Evolutionary conservation across 2,113 vertebrate genomes (phyloP).

Genomic region (Chionomys nivalis): DNA sequence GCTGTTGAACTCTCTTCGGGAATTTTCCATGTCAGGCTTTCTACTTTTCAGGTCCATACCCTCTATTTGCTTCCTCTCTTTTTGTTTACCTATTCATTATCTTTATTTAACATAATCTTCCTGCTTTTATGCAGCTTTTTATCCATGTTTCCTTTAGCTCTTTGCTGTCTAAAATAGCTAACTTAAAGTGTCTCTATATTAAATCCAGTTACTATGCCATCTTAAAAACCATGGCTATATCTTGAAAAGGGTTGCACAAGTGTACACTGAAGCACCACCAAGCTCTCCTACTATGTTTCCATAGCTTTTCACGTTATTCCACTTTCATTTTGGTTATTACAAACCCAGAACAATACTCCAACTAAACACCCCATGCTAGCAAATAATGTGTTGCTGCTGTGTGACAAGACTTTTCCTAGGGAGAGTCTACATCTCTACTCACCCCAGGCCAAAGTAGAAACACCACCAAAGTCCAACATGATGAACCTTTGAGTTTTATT

Average conservation of each 20-base stretch:
- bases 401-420: background rate
- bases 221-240: background rate
- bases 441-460: background rate
- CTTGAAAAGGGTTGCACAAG: background rate
- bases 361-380: too few species aligned
- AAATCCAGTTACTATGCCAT: background rate
- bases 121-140: background rate
- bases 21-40: background rate
- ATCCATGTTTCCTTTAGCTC: background rate
- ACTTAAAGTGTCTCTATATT: background rate
- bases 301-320: slow-evolving; percentile 31
- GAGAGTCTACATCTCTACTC: background rate
- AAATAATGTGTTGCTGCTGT: background rate
- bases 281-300: background rate
- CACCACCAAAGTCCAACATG: background rate
- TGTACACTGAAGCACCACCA: background rate
- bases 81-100: background rate
- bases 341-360: background rate
- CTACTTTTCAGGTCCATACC: background rate
- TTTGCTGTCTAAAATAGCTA: background rate
- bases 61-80: background rate
- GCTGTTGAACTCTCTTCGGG: background rate
- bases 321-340: background rate
- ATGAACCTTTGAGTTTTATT: background rate
- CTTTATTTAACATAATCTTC: background rate